Base-by-base conservation (phyloP, 2,888 invertebrate species). In the Pseudanteris insignis region DNA sequence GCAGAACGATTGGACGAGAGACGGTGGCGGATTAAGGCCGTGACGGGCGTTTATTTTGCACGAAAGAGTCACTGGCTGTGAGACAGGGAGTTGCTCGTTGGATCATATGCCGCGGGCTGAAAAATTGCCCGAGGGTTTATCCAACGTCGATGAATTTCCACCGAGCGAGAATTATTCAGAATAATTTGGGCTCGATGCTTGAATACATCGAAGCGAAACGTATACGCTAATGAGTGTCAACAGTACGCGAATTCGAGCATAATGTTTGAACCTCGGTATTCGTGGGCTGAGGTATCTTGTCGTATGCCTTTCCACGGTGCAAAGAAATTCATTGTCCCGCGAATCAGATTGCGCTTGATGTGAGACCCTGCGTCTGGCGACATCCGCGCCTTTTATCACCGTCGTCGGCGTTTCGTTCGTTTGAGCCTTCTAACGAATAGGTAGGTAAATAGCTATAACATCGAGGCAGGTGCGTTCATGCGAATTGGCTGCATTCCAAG, bases 401-500 rank as follows among this genome's bases (percentile, higher is more conserved):
- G 40, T 43, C 53, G 53, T 53, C 63, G 36, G 41, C 58, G 44
- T 59, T 63, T 50, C 54, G 54, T 41, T 59, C 54, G 57, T 67
- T 57, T 59, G 44, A 64, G 55, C 61, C 50, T 33, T 43, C 60
- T 63, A 60, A 59, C 64, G 62, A 66, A 63, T 60, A 59, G 51
- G 51, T 66, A 53, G 61, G 65, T 67, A 68, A 67, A 68, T 70
- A 68, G 69, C 64, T 69, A 58, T 50, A 32, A 46, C 58, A 58
- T 51, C 50, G 59, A 63, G 57, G 66, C 62, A 53, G 55, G 58
- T 62, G 65, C 55, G 65, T 62, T 71, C 68, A 63, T 55, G 70
- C 66, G 69, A 72, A 71, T 72, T 71, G 70, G 69, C 67, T 67
- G 68, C 65, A 70, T 70, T 71, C 70, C 71, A 68, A 64, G 60